phyloP scores from a whole-genome alignment of 2,888 invertebrate species.

The Apeira syringaria region DNA sequence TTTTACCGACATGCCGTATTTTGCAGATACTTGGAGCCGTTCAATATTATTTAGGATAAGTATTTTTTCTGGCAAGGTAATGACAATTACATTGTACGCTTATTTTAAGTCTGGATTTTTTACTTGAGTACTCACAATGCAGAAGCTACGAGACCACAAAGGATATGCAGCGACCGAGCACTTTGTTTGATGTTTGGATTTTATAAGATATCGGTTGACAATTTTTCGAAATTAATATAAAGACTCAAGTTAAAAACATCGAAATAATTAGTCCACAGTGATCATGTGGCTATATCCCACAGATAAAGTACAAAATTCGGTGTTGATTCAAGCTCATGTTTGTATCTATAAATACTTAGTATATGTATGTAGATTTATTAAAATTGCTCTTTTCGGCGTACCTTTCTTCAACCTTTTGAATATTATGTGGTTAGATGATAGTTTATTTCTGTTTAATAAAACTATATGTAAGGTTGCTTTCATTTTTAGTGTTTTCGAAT shows the following conservation, averaged over 20 bases:
- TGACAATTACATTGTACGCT: slow-evolving; percentile 43
- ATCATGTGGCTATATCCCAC: slow-evolving; percentile 74
- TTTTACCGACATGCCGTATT: slow-evolving; percentile 79
- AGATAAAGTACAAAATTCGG: slow-evolving; percentile 82
- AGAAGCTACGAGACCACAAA: slow-evolving; percentile 75
- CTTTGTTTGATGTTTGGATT: slow-evolving; percentile 54
- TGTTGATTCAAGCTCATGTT: slow-evolving; percentile 77
- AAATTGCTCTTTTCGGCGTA: slow-evolving; percentile 68
- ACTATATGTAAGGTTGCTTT: slow-evolving; percentile 58
- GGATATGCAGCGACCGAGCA: slow-evolving; percentile 72
- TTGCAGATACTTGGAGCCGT: slow-evolving; percentile 80
- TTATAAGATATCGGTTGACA: slow-evolving; percentile 77
- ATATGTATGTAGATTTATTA: slow-evolving; percentile 72
- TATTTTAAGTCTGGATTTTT: slow-evolving; percentile 68
- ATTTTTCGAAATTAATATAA: slow-evolving; percentile 78
- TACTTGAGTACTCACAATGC: slow-evolving; percentile 77
- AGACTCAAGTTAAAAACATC: slow-evolving; percentile 80
- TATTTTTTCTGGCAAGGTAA: slow-evolving; percentile 56
- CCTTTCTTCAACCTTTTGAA: slow-evolving; percentile 66
- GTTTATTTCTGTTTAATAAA: slow-evolving; percentile 71
- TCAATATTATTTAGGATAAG: slow-evolving; percentile 55
- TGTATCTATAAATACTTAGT: slow-evolving; percentile 56
- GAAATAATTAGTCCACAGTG: slow-evolving; percentile 81
- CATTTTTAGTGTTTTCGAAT: slow-evolving; percentile 74
- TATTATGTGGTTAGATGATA: slow-evolving; percentile 71